Conservation (phyloP, 2,113 vertebrate species). For the Rhinogobius similis region DNA sequence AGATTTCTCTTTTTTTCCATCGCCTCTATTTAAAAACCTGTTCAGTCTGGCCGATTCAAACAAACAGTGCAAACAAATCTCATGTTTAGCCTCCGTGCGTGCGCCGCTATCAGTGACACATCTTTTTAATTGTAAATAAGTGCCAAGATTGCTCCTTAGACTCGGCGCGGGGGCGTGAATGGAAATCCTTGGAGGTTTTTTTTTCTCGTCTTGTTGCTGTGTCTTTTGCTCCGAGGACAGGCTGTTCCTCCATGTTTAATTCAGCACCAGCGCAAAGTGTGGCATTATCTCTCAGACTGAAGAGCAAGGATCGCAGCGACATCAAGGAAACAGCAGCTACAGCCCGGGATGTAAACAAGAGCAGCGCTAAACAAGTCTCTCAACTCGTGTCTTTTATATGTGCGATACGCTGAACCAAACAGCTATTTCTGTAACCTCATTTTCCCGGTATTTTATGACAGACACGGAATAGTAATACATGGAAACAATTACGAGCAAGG, state of each 20-base stretch:
- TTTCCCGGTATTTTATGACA: too few species aligned
- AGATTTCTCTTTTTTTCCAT: too few species aligned
- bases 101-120: conserved; percentile 29
- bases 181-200: conserved; percentile 30
- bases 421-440: too few species aligned
- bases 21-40: background rate
- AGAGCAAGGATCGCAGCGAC: conserved; percentile 7
- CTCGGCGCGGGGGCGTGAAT: conserved; percentile 21
- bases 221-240: conserved; percentile 45
- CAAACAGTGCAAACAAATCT: background rate
- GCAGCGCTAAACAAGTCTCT: conserved; percentile 55
- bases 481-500: too few species aligned
- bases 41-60: background rate
- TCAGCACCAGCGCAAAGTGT: conserved; percentile 66
- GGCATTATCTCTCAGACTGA: conserved; percentile 50
- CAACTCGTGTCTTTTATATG: too few species aligned
- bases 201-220: conserved; percentile 30
- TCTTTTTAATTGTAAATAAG: conserved; percentile 59
- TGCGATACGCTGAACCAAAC: too few species aligned
- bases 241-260: conserved; percentile 70
- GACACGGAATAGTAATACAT: too few species aligned
- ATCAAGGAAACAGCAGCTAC: background rate
- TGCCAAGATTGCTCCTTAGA: conserved; percentile 43
- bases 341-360: conserved; percentile 26
- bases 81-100: background rate